phyloP scores from a whole-genome alignment of 2,888 invertebrate genomes.

The Drosophila neotestacea region DNA sequence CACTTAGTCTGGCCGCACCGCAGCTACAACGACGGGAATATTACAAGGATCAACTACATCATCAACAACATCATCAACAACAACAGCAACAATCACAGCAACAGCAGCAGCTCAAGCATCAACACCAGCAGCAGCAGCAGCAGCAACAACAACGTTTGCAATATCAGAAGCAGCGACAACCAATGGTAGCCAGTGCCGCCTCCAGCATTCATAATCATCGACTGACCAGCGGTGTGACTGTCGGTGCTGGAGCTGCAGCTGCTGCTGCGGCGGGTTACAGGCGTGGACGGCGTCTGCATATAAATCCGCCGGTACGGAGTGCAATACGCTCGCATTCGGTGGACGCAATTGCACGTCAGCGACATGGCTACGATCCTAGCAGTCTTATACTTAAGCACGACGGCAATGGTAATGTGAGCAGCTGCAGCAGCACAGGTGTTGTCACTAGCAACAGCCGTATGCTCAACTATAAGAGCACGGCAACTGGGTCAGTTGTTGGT shows the following conservation, averaged over 20 bases:
- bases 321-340: conserved; percentile 84
- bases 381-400: conserved; percentile 83
- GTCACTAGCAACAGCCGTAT: conserved; percentile 70
- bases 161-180: conserved; percentile 84
- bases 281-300: conserved; percentile 71
- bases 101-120: conserved; percentile 42
- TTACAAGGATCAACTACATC: conserved; percentile 67
- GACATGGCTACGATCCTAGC: conserved; percentile 78
- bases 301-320: conserved; percentile 56
- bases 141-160: conserved; percentile 79
- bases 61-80: conserved; percentile 51
- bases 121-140: conserved; percentile 49
- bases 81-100: conserved; percentile 60
- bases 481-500: conserved; percentile 30
- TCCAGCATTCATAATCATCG: conserved; percentile 82
- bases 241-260: conserved; percentile 52
- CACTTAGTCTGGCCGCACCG: conserved; percentile 72
- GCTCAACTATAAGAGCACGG: conserved; percentile 80
- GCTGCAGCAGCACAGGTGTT: conserved; percentile 51
- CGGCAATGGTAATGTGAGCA: conserved; percentile 72
- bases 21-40: conserved; percentile 83
- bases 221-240: conserved; percentile 61
- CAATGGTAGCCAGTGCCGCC: conserved; percentile 79
- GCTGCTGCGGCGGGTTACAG: conserved; percentile 74
- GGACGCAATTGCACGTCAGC: conserved; percentile 84